Base-by-base conservation (phyloP, 2,113 vertebrate genomes). In the Uria lomvia region DNA sequence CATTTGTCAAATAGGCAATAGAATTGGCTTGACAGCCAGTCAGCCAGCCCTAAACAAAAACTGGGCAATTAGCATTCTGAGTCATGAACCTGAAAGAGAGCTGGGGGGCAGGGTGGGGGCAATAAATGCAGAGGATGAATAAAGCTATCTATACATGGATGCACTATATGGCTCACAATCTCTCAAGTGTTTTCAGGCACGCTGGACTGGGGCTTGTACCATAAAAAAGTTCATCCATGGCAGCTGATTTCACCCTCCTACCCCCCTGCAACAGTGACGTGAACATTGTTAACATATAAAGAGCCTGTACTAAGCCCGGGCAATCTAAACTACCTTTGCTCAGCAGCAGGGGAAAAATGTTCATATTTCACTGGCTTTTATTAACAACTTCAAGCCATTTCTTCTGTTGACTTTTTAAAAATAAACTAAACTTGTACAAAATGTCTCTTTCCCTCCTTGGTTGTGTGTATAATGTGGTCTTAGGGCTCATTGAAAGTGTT, bases 61-160 rank as follows among this genome's bases (percentile, higher is more conserved):
- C 80, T 60, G 63, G 58, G 93, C 80, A 92, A 95, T 97, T 97
- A 96, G 85, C 94, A 96, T 95, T 94, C 94, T 71, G 92, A 93
- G 92, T 79, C 76, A 86, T 85, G 85, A 88, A 89, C 58, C 75
- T 90, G 79, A 88, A 88, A 88, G 81, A 53, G 86, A 88, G 58
- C 67, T 94, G 49, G 50, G 86, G 70, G 65, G 74, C 11, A 15
- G 78, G 17, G 32, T 53, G 78, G 90, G 94, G 80, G 66, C 83
- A 58, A 21, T 85, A 94, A 88, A 83, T 52, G 75, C 0, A 0
- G 60, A 50, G 76, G 24, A 50, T 20, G 81, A 82, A 97, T 92
- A 82, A 93, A 83, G 79, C 83, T 55, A 2, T 66, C 94, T 91
- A 50, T 96, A 96, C 95, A 91, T 91, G 84, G 66, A 17, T 56